phyloP scores from a whole-genome alignment of 2,888 invertebrate genomes.

The Parnassius smintheus region DNA sequence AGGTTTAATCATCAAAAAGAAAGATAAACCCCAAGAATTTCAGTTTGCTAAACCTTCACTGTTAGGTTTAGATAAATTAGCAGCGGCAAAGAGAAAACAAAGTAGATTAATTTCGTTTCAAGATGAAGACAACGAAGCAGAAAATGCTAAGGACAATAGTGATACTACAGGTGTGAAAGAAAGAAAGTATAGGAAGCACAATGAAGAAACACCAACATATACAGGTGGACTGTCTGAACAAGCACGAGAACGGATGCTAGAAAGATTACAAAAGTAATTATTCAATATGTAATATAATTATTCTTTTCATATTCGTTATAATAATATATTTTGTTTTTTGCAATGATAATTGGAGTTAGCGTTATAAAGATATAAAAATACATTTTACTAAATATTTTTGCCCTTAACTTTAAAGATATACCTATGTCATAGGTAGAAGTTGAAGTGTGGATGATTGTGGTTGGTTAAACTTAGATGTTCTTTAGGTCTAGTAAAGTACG shows the following conservation, averaged over 20 bases:
- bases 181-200: slow-evolving; percentile 88
- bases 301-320: too few relatives aligned
- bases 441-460: too few relatives aligned
- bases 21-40: slow-evolving; percentile 81
- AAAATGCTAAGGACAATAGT: slow-evolving; percentile 43
- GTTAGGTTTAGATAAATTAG: slow-evolving; percentile 91
- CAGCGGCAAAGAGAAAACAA: slow-evolving; percentile 87
- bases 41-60: slow-evolving; percentile 89
- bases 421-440: too few relatives aligned
- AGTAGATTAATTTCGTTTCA: slow-evolving; percentile 85
- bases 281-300: neutral
- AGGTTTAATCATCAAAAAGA: slow-evolving; percentile 86
- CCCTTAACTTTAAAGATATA: too few relatives aligned
- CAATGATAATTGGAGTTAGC: too few relatives aligned
- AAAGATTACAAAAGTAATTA: slow-evolving; percentile 79
- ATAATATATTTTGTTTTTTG: too few relatives aligned
- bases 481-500: too few relatives aligned
- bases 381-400: too few relatives aligned
- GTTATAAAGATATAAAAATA: too few relatives aligned
- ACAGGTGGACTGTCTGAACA: slow-evolving; percentile 94
- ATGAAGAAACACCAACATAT: slow-evolving; percentile 95
- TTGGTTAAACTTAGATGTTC: too few relatives aligned
- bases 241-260: slow-evolving; percentile 86
- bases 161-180: slow-evolving; percentile 46
- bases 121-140: slow-evolving; percentile 60